Evolutionary conservation across 2,797 vertebrate species (phyloP).

Genomic region (Otolemur crassicaudatus): DNA sequence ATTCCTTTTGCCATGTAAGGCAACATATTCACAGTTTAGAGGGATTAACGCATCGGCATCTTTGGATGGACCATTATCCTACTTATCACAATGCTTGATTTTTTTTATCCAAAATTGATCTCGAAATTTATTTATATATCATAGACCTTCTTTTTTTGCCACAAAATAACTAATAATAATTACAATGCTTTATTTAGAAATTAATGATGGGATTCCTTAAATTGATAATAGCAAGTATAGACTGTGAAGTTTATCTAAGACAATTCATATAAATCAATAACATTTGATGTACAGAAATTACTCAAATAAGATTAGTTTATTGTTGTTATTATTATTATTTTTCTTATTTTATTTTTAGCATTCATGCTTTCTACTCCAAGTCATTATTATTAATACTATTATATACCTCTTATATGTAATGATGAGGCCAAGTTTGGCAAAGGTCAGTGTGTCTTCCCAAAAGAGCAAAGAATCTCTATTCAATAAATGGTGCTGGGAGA

Average conservation of each 20-base stretch:
- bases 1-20: neutral
- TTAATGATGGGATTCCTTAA: neutral
- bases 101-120: slow-evolving; percentile 16
- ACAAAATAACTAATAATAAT: slow-evolving; percentile 43
- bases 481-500: no score
- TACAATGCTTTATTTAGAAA: slow-evolving; percentile 15
- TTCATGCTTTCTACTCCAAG: neutral
- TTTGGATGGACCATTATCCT: neutral
- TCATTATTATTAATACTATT: neutral
- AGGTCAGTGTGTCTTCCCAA: slow-evolving; percentile 31
- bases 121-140: neutral
- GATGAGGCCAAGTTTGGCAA: neutral
- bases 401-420: neutral
- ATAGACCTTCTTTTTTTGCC: neutral
- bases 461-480: neutral
- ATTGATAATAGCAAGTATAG: neutral
- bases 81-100: neutral
- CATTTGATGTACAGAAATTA: neutral
- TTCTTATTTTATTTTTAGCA: neutral
- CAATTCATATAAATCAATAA: neutral
- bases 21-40: neutral
- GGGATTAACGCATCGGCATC: neutral
- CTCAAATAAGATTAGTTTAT: neutral
- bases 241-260: neutral
- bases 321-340: neutral